Evolutionary conservation across 2,113 vertebrate genomes (phyloP), one percentile per base, ranked within the genome.

Genomic region (Thomomys bottae): DNA sequence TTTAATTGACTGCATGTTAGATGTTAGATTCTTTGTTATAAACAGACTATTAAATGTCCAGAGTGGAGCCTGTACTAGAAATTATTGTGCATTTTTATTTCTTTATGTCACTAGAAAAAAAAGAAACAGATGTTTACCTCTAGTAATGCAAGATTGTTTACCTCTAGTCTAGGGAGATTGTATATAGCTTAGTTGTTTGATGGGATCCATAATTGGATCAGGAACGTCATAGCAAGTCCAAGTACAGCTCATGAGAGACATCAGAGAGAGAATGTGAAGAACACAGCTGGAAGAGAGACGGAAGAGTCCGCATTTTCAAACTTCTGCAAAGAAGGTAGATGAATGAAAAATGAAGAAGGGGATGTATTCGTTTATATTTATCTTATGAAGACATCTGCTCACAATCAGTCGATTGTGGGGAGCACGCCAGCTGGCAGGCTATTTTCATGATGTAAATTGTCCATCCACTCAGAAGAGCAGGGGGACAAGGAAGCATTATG

Each of bases 401-500:
- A 97, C 97, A 98, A 96, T 97, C 97, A 76, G 83, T 54, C 0
- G 1, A 91, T 97, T 98, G 96, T 97, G 84, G 94, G 88, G 4
- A 2, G 21, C 0, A 11, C 94, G 96, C 97, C 97, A 97, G 96
- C 97, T 97, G 97, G 96, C 64, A 3, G 91, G 67, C 84, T 10
- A 2, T 89, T 96, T 96, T 97, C 94, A 49, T 96, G 97, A 96
- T 97, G 96, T 96, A 96, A 97, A 97, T 95, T 95, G 97, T 97
- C 97, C 95, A 96, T 98, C 97, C n/a, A 0, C 97, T 97, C 81
- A 84, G 91, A 97, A 87, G 87, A 89, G 82, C 85, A 75, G 77
- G 81, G 94, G 87, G 67, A 98, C 97, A 98, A 98, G 97, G 96
- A 94, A 79, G 84, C 89, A 97, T 97, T 98, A 97, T 98, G 85